Evolutionary conservation across 2,113 vertebrate genomes (phyloP).

Genomic region (Isichthys henryi): DNA sequence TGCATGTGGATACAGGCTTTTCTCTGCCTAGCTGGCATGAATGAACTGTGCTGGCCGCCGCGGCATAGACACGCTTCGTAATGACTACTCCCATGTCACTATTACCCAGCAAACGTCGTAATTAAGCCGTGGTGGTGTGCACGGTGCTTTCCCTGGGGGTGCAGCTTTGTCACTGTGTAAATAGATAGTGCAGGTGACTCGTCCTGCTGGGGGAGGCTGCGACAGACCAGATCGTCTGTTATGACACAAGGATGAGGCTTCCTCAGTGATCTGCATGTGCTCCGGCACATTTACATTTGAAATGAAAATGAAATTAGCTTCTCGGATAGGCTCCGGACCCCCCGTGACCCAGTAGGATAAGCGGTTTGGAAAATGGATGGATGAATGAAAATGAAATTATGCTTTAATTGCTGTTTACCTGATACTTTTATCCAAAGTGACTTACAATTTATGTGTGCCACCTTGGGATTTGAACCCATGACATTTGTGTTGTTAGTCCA

Average conservation of each 20-base stretch:
- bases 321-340: no score
- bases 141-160: slow-evolving; percentile 56
- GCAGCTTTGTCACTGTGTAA: slow-evolving; percentile 52
- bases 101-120: slow-evolving; percentile 56
- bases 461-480: not conserved
- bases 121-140: slow-evolving; percentile 50
- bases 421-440: not conserved
- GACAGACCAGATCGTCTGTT: slow-evolving; percentile 35
- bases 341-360: no score
- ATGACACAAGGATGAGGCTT: not conserved
- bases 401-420: not conserved
- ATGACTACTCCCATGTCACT: slow-evolving; percentile 42
- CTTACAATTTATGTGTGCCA: not conserved
- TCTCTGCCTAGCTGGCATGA: slow-evolving; percentile 17
- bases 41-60: slow-evolving; percentile 19
- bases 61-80: slow-evolving; percentile 50
- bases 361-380: no score
- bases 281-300: not conserved
- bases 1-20: not conserved
- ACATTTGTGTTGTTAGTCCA: not conserved
- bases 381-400: not conserved
- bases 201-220: slow-evolving; percentile 21
- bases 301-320: not conserved
- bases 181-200: slow-evolving; percentile 52
- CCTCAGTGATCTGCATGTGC: slow-evolving; percentile 37